Conservation (phyloP, 2,113 vertebrate species). For the Melierax canorus region DNA sequence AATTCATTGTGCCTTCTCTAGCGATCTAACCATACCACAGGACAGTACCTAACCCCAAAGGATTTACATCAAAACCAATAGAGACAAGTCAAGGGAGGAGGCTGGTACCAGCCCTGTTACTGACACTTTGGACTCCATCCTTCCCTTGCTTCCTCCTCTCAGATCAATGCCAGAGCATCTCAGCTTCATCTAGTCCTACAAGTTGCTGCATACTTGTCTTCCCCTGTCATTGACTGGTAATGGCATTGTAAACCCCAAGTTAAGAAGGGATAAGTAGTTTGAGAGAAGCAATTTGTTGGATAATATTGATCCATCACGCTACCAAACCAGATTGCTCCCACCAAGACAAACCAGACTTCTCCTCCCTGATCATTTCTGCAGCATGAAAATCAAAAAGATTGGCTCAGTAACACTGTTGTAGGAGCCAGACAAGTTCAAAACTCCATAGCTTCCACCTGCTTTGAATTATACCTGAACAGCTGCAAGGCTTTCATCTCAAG, state of each 20-base stretch:
- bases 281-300: neutral
- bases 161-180: neutral
- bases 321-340: neutral
- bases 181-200: neutral
- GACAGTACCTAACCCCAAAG: neutral
- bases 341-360: neutral
- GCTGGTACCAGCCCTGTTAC: neutral
- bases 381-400: neutral
- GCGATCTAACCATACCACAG: neutral
- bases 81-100: neutral
- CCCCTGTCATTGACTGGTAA: rapidly evolving
- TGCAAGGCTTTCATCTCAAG: neutral
- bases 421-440: neutral
- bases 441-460: neutral
- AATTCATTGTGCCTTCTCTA: neutral
- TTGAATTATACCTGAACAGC: neutral
- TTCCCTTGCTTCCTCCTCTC: neutral
- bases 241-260: neutral
- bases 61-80: neutral
- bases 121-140: neutral
- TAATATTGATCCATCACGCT: neutral
- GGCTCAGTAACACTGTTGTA: neutral
- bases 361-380: neutral
- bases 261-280: neutral
- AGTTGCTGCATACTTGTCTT: neutral